A percentile compares a stretch with the other conserved stretches of the same genome.
Evolutionary conservation across 2,797 vertebrate species (phyloP).

Genomic region (Melanogrammus aeglefinus): DNA sequence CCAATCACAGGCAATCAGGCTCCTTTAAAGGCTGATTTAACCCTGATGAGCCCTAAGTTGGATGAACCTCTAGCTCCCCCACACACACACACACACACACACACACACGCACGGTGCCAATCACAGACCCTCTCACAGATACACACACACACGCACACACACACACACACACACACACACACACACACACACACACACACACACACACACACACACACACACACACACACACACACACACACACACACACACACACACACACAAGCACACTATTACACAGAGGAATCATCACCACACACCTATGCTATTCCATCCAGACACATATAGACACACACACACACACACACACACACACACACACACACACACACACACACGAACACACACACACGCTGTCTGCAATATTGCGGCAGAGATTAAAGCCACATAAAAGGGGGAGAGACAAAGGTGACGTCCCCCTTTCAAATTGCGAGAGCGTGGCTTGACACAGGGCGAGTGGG

Average conservation of each 20-base stretch:
- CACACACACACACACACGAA: constrained; percentile 13
- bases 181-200: constrained; percentile 20
- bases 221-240: constrained; percentile 30
- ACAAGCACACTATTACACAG: constrained; percentile 26
- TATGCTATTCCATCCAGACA: constrained; percentile 31
- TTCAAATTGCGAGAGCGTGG: constrained; percentile 77
- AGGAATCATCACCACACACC: constrained; percentile 21
- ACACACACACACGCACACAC: constrained; percentile 28
- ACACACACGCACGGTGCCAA: constrained; percentile 28
- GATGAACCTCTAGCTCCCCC: constrained; percentile 59
- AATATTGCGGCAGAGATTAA: constrained; percentile 77
- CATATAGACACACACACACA: constrained; percentile 17
- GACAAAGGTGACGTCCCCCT: constrained; percentile 79
- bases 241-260: constrained; percentile 34
- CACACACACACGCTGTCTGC: constrained; percentile 35
- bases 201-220: constrained; percentile 41
- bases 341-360: constrained; percentile 42
- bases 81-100: constrained; percentile 11
- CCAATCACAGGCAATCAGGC: constrained; percentile 77
- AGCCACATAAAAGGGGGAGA: constrained; percentile 72
- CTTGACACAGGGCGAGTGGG: constrained; percentile 75
- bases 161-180: constrained; percentile 39
- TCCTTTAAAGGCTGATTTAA: constrained; percentile 78
- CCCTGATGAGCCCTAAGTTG: constrained; percentile 71
- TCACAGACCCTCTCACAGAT: constrained; percentile 32